Evolutionary conservation across 2,113 vertebrate species (phyloP).

Genomic region (Xerus inauris): DNA sequence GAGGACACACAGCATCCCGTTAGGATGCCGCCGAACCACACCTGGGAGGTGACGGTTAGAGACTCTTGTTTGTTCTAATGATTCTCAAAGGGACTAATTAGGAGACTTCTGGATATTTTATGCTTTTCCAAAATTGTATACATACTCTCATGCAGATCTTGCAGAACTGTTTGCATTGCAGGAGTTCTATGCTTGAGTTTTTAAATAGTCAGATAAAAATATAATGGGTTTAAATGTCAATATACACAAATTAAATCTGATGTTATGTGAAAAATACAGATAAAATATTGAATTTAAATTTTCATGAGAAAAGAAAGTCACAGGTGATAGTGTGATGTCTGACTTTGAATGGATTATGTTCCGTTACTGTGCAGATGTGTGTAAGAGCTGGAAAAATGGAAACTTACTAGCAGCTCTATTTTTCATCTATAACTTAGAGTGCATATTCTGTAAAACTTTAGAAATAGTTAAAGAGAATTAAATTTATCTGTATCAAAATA

Average conservation of each 20-base stretch:
- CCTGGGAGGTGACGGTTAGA: slow-evolving; percentile 81
- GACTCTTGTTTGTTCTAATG: slow-evolving; percentile 80
- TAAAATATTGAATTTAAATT: neutral
- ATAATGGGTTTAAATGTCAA: slow-evolving; percentile 12
- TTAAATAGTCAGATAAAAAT: slow-evolving; percentile 67
- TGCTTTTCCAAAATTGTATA: slow-evolving; percentile 76
- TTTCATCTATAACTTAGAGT: neutral
- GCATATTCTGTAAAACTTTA: neutral
- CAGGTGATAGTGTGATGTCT: fast-evolving
- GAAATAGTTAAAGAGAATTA: neutral
- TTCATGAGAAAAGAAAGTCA: neutral
- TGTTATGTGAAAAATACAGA: neutral
- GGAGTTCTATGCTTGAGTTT: slow-evolving; percentile 63
- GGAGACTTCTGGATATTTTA: slow-evolving; percentile 68
- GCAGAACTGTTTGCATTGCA: slow-evolving; percentile 62
- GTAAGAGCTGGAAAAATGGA: neutral
- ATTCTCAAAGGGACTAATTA: slow-evolving; percentile 88
- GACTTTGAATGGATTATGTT: neutral
- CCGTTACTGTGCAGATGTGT: neutral
- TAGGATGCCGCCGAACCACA: slow-evolving; percentile 64
- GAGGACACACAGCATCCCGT: slow-evolving; percentile 76
- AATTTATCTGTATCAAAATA: neutral
- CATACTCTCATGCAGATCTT: slow-evolving; percentile 70
- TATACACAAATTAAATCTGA: neutral
- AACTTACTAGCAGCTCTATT: neutral